Evolutionary conservation across 1,140 invertebrate species (phyloP).

Genomic region (Lordiphosa stackelbergi): DNA sequence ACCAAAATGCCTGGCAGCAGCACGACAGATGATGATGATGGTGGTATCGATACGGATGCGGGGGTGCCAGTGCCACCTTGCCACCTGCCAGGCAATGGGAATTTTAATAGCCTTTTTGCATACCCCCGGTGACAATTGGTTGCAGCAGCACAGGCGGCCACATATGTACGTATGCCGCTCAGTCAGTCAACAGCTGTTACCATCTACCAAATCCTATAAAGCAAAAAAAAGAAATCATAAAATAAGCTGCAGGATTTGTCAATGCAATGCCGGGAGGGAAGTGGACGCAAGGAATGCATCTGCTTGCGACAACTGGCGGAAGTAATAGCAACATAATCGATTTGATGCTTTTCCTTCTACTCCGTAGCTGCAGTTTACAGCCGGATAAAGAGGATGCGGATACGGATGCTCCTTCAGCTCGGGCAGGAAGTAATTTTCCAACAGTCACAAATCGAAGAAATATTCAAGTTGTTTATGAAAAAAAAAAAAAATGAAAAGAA

Average conservation of each 20-base stretch:
- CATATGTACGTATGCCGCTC: background rate
- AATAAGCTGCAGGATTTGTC: constrained; percentile 29
- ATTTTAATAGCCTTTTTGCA: constrained; percentile 41
- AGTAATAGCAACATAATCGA: constrained; percentile 74
- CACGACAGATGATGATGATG: constrained; percentile 25
- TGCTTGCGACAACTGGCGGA: constrained; percentile 65
- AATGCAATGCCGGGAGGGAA: background rate
- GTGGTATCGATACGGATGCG: background rate
- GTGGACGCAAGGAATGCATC: constrained; percentile 35
- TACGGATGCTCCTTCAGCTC: constrained; percentile 27
- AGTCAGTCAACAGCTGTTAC: constrained; percentile 5
- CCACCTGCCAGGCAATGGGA: constrained; percentile 49
- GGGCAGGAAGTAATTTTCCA: constrained; percentile 62
- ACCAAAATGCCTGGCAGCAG: constrained; percentile 19
- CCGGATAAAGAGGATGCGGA: constrained; percentile 23
- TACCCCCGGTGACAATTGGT: constrained; percentile 6
- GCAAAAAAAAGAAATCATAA: constrained; percentile 36
- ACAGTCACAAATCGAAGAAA: constrained; percentile 41
- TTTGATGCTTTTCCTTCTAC: constrained; percentile 43
- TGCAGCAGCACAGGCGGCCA: background rate
- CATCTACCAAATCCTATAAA: background rate
- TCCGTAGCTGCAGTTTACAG: constrained; percentile 55
- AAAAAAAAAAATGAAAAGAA: constrained; percentile 1
- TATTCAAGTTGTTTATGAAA: constrained; percentile 25
- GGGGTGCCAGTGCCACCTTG: background rate